phyloP scores from a whole-genome alignment of 2,888 invertebrate genomes.

The Sarcophaga carnaria region DNA sequence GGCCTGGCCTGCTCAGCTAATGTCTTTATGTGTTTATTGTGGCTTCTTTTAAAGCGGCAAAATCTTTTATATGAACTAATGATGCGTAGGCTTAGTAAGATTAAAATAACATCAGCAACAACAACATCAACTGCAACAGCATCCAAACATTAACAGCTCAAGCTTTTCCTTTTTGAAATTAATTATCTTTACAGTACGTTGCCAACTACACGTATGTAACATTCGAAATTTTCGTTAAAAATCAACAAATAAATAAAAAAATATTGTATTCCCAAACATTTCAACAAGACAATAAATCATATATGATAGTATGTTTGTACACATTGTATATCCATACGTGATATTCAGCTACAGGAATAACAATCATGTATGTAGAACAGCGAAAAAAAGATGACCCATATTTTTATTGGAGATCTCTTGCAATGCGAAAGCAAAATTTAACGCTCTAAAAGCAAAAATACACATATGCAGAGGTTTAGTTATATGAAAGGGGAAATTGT shows the following conservation, averaged over 20 bases:
- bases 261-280: constrained; percentile 26
- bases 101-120: constrained; percentile 29
- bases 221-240: not conserved
- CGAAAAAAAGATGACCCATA: constrained; percentile 36
- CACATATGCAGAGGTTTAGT: not conserved
- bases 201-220: not conserved
- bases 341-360: constrained; percentile 14
- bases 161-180: constrained; percentile 50
- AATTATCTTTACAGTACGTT: constrained; percentile 26
- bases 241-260: not conserved
- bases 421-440: constrained; percentile 23
- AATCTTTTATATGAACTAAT: constrained; percentile 44
- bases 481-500: not conserved
- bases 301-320: not conserved
- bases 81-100: constrained; percentile 41
- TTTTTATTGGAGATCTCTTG: constrained; percentile 14
- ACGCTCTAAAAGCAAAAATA: constrained; percentile 1
- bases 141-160: not conserved
- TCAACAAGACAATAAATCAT: constrained; percentile 53
- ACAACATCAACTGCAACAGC: not conserved
- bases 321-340: not conserved
- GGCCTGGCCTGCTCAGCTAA: not conserved
- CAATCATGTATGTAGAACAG: constrained; percentile 23
- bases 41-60: constrained; percentile 35
- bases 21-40: constrained; percentile 37